These are phyloP conservation scores for Nebria brevicollis DNA, from an alignment of 2,888 invertebrate species.

Conservation along the genomic window DNA sequence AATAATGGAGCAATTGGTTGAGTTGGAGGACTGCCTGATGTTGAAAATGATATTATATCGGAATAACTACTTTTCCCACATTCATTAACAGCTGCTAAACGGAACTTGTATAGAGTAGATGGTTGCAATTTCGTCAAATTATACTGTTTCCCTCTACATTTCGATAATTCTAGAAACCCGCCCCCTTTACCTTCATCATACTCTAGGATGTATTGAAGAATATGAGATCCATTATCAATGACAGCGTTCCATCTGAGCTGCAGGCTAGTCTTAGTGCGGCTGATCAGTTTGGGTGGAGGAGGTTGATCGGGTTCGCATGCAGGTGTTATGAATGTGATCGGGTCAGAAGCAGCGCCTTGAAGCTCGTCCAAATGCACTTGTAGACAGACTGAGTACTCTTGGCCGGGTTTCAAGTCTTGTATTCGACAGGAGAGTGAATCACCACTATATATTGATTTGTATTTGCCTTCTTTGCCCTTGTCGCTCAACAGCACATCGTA, in stretches of 20 bases:
- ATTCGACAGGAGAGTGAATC: constrained; percentile 80
- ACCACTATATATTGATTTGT: constrained; percentile 86
- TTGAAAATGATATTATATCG: constrained; percentile 74
- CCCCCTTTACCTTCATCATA: constrained; percentile 77
- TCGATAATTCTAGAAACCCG: constrained; percentile 77
- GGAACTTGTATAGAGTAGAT: constrained; percentile 83
- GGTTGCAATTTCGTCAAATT: constrained; percentile 79
- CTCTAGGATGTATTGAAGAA: constrained; percentile 81
- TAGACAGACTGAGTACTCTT: constrained; percentile 84
- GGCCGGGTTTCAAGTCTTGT: constrained; percentile 87
- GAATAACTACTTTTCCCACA: constrained; percentile 80
- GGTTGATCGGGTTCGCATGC: constrained; percentile 83
- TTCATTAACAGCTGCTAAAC: constrained; percentile 85
- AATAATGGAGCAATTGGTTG: constrained; percentile 82
- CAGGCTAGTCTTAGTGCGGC: constrained; percentile 76
- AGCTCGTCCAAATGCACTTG: constrained; percentile 81
- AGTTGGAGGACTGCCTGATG: constrained; percentile 82
- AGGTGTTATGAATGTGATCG: constrained; percentile 82
- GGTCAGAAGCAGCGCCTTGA: constrained; percentile 80
- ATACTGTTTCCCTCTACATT: constrained; percentile 79
- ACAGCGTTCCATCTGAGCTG: constrained; percentile 79
- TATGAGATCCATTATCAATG: constrained; percentile 82
- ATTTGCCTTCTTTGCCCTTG: constrained; percentile 81
- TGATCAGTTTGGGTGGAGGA: constrained; percentile 76
- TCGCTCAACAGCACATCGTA: constrained; percentile 86